Conservation (phyloP, 35 echinoderm and acorn worm genomes). For the Strongylocentrotus purpuratus region DNA sequence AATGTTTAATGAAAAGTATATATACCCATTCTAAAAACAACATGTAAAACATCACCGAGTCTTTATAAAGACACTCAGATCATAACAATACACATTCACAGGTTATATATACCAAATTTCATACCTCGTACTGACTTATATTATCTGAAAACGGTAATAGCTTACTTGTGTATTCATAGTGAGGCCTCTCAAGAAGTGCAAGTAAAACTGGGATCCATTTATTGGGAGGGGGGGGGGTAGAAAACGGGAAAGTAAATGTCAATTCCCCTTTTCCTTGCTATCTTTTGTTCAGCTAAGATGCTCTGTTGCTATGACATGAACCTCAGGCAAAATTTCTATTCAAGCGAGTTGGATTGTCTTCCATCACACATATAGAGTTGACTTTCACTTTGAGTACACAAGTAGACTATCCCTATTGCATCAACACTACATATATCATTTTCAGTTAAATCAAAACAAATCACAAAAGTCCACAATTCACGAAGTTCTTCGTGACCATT, state of each 20-base stretch:
- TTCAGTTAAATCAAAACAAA: neutral
- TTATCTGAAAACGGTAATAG: no score
- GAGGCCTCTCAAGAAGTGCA: no score
- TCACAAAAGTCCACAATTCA: neutral
- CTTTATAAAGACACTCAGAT: neutral
- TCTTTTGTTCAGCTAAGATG: neutral
- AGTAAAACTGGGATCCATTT: no score
- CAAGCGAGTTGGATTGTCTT: neutral
- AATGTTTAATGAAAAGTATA: slow-evolving; percentile 20
- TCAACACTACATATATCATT: neutral
- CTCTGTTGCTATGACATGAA: neutral
- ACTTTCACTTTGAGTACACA: neutral
- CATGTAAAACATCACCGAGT: neutral
- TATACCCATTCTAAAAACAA: slow-evolving; percentile 19
- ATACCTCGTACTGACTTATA: neutral
- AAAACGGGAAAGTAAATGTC: neutral
- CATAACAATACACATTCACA: neutral
- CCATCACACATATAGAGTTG: neutral
- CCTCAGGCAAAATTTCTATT: neutral
- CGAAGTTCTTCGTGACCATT: neutral
- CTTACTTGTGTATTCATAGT: no score
- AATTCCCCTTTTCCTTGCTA: neutral
- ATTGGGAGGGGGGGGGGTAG: no score
- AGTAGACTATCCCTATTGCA: neutral
- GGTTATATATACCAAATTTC: neutral